phyloP scores from a whole-genome alignment of 2,113 vertebrate genomes.

The Chaetops frenatus region DNA sequence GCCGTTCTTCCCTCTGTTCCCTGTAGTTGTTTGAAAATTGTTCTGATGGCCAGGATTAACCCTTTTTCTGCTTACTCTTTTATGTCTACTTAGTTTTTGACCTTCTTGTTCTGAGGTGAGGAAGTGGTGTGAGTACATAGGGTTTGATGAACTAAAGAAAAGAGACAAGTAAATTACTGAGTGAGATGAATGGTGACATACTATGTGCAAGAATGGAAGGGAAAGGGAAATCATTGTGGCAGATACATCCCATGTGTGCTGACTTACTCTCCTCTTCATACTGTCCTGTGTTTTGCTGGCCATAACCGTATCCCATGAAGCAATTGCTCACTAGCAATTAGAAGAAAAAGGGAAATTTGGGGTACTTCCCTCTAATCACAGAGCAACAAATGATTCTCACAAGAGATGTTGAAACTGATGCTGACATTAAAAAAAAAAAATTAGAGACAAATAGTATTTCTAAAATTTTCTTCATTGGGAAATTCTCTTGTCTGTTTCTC shows the following conservation, averaged over 20 bases:
- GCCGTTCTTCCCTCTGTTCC: neutral
- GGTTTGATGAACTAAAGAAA: neutral
- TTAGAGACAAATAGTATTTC: neutral
- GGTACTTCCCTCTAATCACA: neutral
- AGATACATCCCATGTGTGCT: neutral
- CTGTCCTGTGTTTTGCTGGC: neutral
- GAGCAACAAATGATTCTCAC: neutral
- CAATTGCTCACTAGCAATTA: neutral
- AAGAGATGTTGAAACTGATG: neutral
- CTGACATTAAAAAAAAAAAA: neutral
- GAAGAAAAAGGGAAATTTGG: neutral
- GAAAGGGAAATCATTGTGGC: accelerated
- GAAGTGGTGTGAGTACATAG: neutral
- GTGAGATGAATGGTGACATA: neutral
- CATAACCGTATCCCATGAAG: neutral
- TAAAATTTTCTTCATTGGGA: neutral
- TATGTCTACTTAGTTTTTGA: neutral
- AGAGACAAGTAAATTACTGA: neutral
- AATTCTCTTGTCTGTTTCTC: neutral
- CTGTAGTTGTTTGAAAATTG: neutral
- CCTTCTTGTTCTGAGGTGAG: neutral
- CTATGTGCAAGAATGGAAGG: neutral
- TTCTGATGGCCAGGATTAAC: neutral
- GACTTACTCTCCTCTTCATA: neutral
- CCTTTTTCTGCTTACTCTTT: neutral